Evolutionary conservation across 1,140 invertebrate species (phyloP).

Genomic region (Geopemphigus sp.): DNA sequence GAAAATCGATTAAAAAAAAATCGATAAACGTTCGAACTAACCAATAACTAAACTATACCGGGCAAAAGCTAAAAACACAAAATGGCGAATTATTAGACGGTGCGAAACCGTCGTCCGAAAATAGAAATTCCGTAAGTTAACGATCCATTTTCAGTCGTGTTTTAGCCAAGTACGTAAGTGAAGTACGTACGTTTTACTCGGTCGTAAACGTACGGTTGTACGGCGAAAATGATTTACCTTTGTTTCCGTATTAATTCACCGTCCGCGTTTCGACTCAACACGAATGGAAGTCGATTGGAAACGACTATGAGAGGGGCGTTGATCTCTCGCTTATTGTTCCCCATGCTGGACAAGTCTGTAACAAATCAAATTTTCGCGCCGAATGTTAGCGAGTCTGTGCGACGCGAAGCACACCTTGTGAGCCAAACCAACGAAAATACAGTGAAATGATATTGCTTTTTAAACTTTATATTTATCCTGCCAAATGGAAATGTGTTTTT

Average conservation of each 20-base stretch:
- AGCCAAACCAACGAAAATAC: neutral
- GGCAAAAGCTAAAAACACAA: too few species aligned
- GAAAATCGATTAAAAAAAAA: too few species aligned
- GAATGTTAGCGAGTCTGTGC: neutral
- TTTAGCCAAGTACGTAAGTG: too few species aligned
- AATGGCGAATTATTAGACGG: too few species aligned
- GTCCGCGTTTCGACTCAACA: slow-evolving; percentile 73
- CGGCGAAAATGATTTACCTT: slow-evolving; percentile 63
- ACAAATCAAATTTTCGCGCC: neutral
- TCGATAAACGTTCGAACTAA: too few species aligned
- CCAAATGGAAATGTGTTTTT: slow-evolving; percentile 17
- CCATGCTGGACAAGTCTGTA: slow-evolving; percentile 35
- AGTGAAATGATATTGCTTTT: slow-evolving; percentile 10
- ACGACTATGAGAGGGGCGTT: slow-evolving; percentile 72
- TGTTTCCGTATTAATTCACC: slow-evolving; percentile 65
- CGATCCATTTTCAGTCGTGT: too few species aligned
- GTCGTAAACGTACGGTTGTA: too few species aligned
- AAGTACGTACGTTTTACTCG: too few species aligned
- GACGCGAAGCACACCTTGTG: neutral
- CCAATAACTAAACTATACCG: too few species aligned
- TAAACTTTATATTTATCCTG: slow-evolving; percentile 6
- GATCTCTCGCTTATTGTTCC: slow-evolving; percentile 46
- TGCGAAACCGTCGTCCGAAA: too few species aligned
- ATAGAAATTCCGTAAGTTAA: too few species aligned
- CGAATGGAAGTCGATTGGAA: slow-evolving; percentile 84